Evolutionary conservation across 2,113 vertebrate genomes (phyloP).

Genomic region (Corvus cornix): DNA sequence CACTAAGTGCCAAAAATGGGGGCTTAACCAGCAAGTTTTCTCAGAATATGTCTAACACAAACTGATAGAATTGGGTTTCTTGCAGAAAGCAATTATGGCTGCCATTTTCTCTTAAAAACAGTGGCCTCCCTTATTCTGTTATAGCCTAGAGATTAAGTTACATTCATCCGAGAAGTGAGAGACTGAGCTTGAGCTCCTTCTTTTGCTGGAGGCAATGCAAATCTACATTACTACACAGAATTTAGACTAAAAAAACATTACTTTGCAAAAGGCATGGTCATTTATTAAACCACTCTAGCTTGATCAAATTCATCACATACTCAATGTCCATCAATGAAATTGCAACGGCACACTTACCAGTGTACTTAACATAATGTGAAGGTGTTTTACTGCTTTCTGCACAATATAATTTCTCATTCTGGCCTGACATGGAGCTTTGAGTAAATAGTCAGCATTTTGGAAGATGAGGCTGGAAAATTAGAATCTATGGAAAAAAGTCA

Average conservation of each 20-base stretch:
- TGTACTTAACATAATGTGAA: slow-evolving; percentile 39
- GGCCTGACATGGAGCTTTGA: background rate
- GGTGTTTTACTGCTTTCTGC: slow-evolving; percentile 22
- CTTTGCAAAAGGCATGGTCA: background rate
- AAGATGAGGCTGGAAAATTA: background rate
- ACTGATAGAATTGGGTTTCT: background rate
- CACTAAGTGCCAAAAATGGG: background rate
- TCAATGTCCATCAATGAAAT: slow-evolving; percentile 39
- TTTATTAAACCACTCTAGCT: slow-evolving; percentile 24
- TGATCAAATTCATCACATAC: slow-evolving; percentile 11
- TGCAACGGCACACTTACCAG: background rate
- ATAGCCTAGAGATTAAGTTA: background rate
- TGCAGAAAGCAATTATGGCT: background rate
- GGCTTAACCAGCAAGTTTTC: background rate
- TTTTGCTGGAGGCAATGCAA: slow-evolving; percentile 49
- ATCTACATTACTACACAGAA: slow-evolving; percentile 4
- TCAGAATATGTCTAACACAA: background rate
- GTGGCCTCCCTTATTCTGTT: background rate
- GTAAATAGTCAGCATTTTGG: slow-evolving; percentile 24
- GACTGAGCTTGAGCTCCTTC: background rate
- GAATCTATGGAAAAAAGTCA: background rate
- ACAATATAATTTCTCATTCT: slow-evolving; percentile 37
- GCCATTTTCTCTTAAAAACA: background rate
- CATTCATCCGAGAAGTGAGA: slow-evolving; percentile 7
- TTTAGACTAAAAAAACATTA: background rate